These are phyloP conservation scores for Serilophus lunatus DNA, from an alignment of 2,113 vertebrate species.

Conservation along the genomic window DNA sequence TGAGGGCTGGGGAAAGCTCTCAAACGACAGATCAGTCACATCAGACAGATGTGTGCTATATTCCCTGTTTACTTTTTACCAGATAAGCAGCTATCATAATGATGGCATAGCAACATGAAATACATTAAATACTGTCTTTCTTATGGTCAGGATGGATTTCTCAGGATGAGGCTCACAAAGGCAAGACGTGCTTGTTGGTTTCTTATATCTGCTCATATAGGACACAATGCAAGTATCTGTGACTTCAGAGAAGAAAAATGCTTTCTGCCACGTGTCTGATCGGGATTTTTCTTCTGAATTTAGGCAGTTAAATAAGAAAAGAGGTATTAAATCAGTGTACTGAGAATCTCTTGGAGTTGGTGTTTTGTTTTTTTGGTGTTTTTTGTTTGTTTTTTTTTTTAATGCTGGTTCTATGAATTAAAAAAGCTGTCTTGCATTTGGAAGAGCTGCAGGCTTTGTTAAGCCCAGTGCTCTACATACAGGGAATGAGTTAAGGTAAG, in stretches of 20 bases:
- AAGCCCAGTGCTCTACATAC: accelerated
- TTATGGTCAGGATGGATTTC: not conserved
- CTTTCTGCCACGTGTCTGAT: accelerated
- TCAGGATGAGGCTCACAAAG: not conserved
- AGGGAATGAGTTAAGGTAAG: not conserved
- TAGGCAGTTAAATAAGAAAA: not conserved
- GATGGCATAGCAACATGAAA: not conserved
- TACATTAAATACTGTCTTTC: not conserved
- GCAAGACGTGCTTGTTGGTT: not conserved
- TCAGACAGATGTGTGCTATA: not conserved
- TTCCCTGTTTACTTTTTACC: not conserved
- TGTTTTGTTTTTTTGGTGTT: not conserved
- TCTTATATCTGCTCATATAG: not conserved
- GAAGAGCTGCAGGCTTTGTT: not conserved
- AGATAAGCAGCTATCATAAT: not conserved
- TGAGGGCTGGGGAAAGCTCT: not conserved
- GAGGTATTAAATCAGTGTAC: not conserved
- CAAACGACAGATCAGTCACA: not conserved
- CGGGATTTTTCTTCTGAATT: not conserved
- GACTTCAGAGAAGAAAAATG: not conserved
- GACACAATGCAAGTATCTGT: not conserved
- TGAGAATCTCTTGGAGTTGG: not conserved
- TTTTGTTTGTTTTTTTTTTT: not conserved
- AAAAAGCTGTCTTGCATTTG: not conserved
- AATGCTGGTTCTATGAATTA: not conserved